Evolutionary conservation across 1,140 invertebrate genomes (phyloP), one percentile per base, ranked within the genome.

Genomic region (Ladona fulva): DNA sequence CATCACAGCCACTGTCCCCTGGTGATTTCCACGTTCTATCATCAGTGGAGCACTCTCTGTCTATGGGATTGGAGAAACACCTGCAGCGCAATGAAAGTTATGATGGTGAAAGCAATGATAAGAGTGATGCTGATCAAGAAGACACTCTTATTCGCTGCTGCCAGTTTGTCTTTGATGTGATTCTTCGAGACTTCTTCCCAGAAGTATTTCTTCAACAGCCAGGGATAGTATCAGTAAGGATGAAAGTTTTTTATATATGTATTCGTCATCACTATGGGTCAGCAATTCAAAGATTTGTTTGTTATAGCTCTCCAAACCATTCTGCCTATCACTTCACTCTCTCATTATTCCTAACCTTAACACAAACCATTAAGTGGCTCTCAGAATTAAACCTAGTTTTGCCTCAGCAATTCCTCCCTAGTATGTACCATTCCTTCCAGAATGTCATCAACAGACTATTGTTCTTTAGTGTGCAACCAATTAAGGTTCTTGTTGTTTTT

Each of bases 171-270:
- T 84, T 84, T 42, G 88, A 91, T 83, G 89, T 92, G 14, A 87
- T 92, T 81, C 82, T 92, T 44, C 86, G 89, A 81, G 91, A 92
- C 83, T 92, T 92, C 84, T 89, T 90, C 74, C 86, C 89, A 22
- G 90, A 92, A 84, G 88, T 92, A 81, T 92, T 92, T 83, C 84
- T 92, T 25, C 91, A 91, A 80, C 86, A 90, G 80, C 90, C 90
- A 25, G 80, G 84, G 74, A 90, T 91, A 78, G 80, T 91, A 24
- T 73, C 19, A 11, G 19, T 73, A 22, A 22, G 29, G n/a, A n/a
- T n/a, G n/a, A n/a, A n/a, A 25, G 74, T 75, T 75, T 75, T 25
- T 22, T 19, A 75, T 5, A 37, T 5, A 19, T 75, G 1, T 24
- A 19, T 25, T 75, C n/a, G 24, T 14, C 24, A 22, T 75, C 24